phyloP scores from a whole-genome alignment of 1,140 invertebrate species.

The Drosophila ironensis region DNA sequence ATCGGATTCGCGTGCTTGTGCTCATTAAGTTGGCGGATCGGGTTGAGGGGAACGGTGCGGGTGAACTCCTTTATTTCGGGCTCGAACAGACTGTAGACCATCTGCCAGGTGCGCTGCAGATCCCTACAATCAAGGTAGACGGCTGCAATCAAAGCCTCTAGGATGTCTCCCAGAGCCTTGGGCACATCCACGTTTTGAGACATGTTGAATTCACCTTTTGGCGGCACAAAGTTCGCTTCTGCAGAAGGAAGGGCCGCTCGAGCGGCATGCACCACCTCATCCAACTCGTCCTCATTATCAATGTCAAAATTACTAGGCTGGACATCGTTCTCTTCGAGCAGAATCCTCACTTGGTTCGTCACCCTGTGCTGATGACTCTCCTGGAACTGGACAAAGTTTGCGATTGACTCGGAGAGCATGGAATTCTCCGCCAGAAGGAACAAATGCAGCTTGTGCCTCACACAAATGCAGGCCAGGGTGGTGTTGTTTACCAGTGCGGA shows the following conservation, averaged over 20 bases:
- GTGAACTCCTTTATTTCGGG: slow-evolving; percentile 90
- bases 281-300: not conserved
- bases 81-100: slow-evolving; percentile 90
- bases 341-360: slow-evolving; percentile 85
- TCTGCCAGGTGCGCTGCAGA: slow-evolving; percentile 91
- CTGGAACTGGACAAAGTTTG: slow-evolving; percentile 91
- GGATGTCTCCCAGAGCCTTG: slow-evolving; percentile 95
- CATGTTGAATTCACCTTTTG: slow-evolving; percentile 72
- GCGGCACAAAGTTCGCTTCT: not conserved
- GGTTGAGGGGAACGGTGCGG: slow-evolving; percentile 93
- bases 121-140: slow-evolving; percentile 94
- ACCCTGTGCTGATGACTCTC: slow-evolving; percentile 87
- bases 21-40: slow-evolving; percentile 93
- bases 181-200: slow-evolving; percentile 93
- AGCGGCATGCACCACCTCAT: not conserved
- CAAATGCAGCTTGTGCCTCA: slow-evolving; percentile 92
- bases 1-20: slow-evolving; percentile 84
- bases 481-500: slow-evolving; percentile 98
- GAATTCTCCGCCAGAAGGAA: slow-evolving; percentile 87
- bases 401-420: slow-evolving; percentile 86
- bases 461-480: slow-evolving; percentile 94
- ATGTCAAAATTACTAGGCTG: slow-evolving; percentile 9
- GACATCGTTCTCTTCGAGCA: slow-evolving; percentile 87
- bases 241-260: too few relatives aligned
- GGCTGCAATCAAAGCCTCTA: slow-evolving; percentile 95